Evolutionary conservation across 2,888 invertebrate genomes (phyloP).

Genomic region (Operophtera brumata): DNA sequence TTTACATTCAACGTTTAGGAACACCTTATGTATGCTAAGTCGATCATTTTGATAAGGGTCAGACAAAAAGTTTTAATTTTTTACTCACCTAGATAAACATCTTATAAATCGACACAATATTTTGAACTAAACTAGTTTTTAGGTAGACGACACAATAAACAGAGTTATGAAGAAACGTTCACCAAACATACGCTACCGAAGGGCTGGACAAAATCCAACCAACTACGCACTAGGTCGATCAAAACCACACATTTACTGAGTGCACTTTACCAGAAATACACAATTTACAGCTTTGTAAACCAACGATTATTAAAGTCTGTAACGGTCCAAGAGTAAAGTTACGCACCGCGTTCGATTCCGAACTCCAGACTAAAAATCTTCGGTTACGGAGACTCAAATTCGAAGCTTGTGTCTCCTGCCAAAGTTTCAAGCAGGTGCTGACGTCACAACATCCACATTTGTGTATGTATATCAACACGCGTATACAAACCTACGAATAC

Average conservation of each 20-base stretch:
- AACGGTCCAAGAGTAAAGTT: constrained; percentile 12
- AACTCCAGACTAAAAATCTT: constrained; percentile 74
- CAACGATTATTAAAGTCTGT: not conserved
- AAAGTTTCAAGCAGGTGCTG: constrained; percentile 74
- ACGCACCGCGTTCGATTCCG: constrained; percentile 56
- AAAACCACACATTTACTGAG: constrained; percentile 11
- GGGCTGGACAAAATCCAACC: constrained; percentile 1
- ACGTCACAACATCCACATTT: constrained; percentile 64
- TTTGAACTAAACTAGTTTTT: too few species aligned
- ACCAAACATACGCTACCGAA: constrained; percentile 7
- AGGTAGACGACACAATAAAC: too few species aligned
- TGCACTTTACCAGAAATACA: constrained; percentile 21
- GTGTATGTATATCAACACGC: constrained; percentile 60
- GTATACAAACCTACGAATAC: constrained; percentile 52
- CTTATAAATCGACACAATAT: too few species aligned
- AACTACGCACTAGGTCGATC: constrained; percentile 9
- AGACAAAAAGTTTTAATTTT: too few species aligned
- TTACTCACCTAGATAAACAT: too few species aligned
- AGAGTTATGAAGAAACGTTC: not conserved
- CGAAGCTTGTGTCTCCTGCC: constrained; percentile 74
- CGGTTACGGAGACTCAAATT: constrained; percentile 71
- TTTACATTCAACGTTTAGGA: not conserved
- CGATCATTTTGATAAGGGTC: too few species aligned
- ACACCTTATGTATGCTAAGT: too few species aligned
- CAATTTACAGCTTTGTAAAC: constrained; percentile 8